Evolutionary conservation across 2,113 vertebrate species (phyloP).

Genomic region (Orthonyx spaldingii): DNA sequence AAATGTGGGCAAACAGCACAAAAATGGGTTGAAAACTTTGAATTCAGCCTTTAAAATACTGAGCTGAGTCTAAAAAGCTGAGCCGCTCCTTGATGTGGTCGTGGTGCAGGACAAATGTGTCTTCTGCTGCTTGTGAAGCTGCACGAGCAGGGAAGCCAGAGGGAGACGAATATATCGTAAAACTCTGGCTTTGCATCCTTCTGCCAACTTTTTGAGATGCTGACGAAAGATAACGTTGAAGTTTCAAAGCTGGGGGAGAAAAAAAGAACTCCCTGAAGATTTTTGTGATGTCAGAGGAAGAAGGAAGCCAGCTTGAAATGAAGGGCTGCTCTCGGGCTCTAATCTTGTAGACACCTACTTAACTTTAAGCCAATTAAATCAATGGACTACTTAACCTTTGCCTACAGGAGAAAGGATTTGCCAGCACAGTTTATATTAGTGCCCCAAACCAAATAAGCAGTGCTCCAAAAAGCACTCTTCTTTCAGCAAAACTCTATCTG

Average conservation of each 20-base stretch:
- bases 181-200: constrained; percentile 19
- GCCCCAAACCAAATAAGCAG: constrained; percentile 66
- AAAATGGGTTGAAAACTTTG: not conserved
- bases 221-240: constrained; percentile 23
- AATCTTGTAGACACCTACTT: constrained; percentile 65
- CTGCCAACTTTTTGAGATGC: constrained; percentile 43
- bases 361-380: constrained; percentile 68
- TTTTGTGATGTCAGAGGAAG: constrained; percentile 60
- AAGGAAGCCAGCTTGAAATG: constrained; percentile 54
- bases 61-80: not conserved
- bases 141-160: not conserved
- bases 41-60: not conserved
- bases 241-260: constrained; percentile 36
- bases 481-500: constrained; percentile 38
- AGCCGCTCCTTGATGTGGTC: not conserved
- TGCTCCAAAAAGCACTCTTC: constrained; percentile 49
- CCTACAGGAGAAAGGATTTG: constrained; percentile 62
- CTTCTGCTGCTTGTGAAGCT: not conserved
- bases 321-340: constrained; percentile 39
- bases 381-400: constrained; percentile 65
- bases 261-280: not conserved
- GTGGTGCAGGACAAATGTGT: not conserved
- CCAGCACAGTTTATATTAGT: constrained; percentile 63
- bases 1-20: not conserved
- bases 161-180: not conserved